Percentiles rank a stretch among this genome's conserved stretches.
Evolutionary conservation across 2,888 invertebrate species (phyloP).

Genomic region (Apodemia duryi): DNA sequence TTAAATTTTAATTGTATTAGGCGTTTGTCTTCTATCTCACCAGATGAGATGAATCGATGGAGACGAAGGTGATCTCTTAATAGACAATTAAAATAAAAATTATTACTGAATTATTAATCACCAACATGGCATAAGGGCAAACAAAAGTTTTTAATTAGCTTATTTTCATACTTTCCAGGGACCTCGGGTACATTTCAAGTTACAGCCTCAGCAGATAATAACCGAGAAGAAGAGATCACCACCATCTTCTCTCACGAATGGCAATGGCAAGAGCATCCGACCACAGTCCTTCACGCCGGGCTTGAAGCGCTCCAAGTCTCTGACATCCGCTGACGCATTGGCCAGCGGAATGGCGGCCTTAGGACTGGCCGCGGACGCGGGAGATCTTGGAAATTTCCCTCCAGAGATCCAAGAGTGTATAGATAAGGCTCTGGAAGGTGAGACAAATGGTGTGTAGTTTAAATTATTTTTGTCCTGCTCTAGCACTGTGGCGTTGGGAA

Average conservation of each 20-base stretch:
- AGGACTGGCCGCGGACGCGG: slow-evolving; percentile 84
- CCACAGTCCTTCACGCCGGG: slow-evolving; percentile 66
- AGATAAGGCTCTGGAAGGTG: slow-evolving; percentile 86
- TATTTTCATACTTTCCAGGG: slow-evolving; percentile 48
- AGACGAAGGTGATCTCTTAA: no score
- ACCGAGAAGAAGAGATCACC: slow-evolving; percentile 70
- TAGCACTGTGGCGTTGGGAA: slow-evolving; percentile 31
- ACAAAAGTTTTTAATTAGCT: background rate
- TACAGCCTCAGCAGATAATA: slow-evolving; percentile 67
- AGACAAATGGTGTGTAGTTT: slow-evolving; percentile 33
- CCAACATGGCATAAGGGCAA: no score
- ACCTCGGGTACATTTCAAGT: slow-evolving; percentile 81
- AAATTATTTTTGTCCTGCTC: slow-evolving; percentile 27
- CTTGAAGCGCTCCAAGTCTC: slow-evolving; percentile 90
- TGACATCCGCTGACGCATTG: slow-evolving; percentile 87
- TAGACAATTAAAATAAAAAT: no score
- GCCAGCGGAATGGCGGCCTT: slow-evolving; percentile 84
- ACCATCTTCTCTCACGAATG: slow-evolving; percentile 62
- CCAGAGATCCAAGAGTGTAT: slow-evolving; percentile 86
- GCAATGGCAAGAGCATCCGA: slow-evolving; percentile 64
- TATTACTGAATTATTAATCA: no score
- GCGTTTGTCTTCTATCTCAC: no score
- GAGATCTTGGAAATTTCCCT: slow-evolving; percentile 87
- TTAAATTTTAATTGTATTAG: no score
- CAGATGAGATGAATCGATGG: no score